Evolutionary conservation across 2,888 invertebrate genomes (phyloP).

Genomic region (Eristalinus aeneus): DNA sequence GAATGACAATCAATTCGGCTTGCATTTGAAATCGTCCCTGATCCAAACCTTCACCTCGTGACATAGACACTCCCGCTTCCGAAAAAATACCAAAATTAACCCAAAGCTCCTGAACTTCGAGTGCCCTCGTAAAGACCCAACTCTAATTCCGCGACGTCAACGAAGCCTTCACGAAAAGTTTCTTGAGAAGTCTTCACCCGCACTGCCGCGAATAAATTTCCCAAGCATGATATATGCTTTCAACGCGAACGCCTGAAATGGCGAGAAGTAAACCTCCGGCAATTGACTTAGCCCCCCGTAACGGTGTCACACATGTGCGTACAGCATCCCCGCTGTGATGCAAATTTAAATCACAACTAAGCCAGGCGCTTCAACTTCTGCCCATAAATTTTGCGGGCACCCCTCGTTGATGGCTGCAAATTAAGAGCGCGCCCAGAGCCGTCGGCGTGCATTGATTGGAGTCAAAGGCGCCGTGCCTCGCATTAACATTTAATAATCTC

Average conservation of each 20-base stretch:
- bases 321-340: too few species aligned
- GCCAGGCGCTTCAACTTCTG: not conserved
- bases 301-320: not conserved
- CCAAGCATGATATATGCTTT: not conserved
- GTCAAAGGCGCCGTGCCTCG: not conserved
- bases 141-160: not conserved
- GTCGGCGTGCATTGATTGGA: not conserved
- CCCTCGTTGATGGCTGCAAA: not conserved
- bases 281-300: not conserved
- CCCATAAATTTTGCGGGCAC: not conserved
- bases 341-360: not conserved
- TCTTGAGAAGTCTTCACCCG: not conserved
- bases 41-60: too few species aligned
- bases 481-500: conserved; percentile 22
- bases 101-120: not conserved
- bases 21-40: too few species aligned
- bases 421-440: not conserved
- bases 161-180: not conserved
- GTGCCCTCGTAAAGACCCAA: not conserved
- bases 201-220: not conserved
- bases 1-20: too few species aligned
- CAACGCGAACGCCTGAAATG: not conserved
- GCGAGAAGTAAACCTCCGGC: not conserved
- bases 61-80: too few species aligned
- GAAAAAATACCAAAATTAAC: not conserved